Evolutionary conservation across 2,888 invertebrate genomes (phyloP).

Genomic region (Drosophila buzzatii): DNA sequence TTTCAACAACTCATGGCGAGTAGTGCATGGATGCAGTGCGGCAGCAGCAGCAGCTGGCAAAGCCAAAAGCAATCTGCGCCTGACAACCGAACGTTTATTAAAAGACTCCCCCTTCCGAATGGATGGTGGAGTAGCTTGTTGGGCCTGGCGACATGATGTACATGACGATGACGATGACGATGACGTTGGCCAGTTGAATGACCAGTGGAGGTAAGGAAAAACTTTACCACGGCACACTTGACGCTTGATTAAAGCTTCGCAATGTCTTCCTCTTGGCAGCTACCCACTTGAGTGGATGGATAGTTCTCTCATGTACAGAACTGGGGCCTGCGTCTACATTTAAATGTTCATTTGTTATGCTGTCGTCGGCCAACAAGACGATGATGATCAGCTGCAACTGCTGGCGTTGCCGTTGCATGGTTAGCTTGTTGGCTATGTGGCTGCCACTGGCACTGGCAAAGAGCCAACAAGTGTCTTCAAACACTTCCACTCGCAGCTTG

Average conservation of each 20-base stretch:
- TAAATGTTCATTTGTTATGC: conserved; percentile 80
- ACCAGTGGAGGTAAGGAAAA: conserved; percentile 45
- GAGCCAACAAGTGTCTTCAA: conserved; percentile 79
- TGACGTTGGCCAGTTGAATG: conserved; percentile 46
- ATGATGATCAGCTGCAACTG: conserved; percentile 34
- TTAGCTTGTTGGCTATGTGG: neutral
- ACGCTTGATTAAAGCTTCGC: conserved; percentile 73
- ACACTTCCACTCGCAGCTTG: conserved; percentile 54
- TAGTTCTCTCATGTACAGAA: conserved; percentile 19
- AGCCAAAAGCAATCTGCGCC: conserved; percentile 71
- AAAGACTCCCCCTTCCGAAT: conserved; percentile 42
- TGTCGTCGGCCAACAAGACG: conserved; percentile 65
- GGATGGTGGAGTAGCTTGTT: conserved; percentile 45
- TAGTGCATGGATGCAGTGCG: conserved; percentile 52
- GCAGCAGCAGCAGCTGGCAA: conserved; percentile 32
- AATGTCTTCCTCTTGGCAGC: conserved; percentile 42
- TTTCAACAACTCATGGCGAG: conserved; percentile 73
- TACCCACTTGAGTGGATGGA: conserved; percentile 47
- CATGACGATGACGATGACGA: conserved; percentile 54
- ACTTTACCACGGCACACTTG: conserved; percentile 62
- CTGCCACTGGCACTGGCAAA: conserved; percentile 55
- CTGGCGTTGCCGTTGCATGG: conserved; percentile 26
- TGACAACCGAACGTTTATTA: conserved; percentile 75
- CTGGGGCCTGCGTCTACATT: conserved; percentile 67
- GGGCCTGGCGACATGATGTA: conserved; percentile 57